Percentiles rank a stretch among this genome's conserved stretches.
These are phyloP conservation scores for Punctoribates punctum DNA, from an alignment of 2,888 invertebrate genomes.

Conservation along the genomic window DNA sequence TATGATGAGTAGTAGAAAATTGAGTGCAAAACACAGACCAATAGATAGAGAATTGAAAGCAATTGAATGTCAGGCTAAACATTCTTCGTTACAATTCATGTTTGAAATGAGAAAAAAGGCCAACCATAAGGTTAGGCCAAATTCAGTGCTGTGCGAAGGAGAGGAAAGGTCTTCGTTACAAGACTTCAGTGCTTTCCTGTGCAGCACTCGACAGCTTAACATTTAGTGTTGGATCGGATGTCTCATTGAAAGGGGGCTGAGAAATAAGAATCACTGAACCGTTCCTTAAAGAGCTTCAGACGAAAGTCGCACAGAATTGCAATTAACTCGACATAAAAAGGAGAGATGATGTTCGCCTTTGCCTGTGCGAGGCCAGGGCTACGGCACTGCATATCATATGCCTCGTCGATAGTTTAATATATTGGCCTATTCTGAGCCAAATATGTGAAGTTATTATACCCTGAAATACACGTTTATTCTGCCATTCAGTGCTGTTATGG, in stretches of 20 bases:
- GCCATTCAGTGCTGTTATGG: background rate
- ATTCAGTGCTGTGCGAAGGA: too few relatives aligned
- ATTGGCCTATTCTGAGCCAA: conserved; percentile 2
- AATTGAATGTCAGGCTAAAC: background rate
- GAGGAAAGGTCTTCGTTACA: background rate
- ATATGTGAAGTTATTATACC: background rate
- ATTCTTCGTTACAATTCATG: conserved; percentile 26
- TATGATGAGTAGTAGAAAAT: too few relatives aligned
- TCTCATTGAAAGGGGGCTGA: conserved; percentile 21
- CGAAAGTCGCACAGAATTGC: conserved; percentile 12
- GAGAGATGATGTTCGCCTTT: background rate
- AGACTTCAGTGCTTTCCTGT: background rate
- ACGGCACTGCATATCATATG: conserved; percentile 10
- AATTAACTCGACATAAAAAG: conserved; percentile 30
- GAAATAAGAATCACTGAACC: conserved; percentile 4
- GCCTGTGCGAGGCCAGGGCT: background rate
- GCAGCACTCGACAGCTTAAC: background rate
- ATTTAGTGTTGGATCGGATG: conserved; percentile 11
- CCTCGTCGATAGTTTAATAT: conserved; percentile 21
- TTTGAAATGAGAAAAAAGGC: conserved; percentile 14
- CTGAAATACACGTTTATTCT: conserved; percentile 9
- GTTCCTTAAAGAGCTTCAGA: conserved; percentile 11
- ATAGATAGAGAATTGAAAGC: background rate
- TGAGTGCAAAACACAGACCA: background rate
- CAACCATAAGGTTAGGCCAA: too few relatives aligned